phyloP scores from a whole-genome alignment of 2,797 vertebrate species.

The Oryzias dopingdopingensis region DNA sequence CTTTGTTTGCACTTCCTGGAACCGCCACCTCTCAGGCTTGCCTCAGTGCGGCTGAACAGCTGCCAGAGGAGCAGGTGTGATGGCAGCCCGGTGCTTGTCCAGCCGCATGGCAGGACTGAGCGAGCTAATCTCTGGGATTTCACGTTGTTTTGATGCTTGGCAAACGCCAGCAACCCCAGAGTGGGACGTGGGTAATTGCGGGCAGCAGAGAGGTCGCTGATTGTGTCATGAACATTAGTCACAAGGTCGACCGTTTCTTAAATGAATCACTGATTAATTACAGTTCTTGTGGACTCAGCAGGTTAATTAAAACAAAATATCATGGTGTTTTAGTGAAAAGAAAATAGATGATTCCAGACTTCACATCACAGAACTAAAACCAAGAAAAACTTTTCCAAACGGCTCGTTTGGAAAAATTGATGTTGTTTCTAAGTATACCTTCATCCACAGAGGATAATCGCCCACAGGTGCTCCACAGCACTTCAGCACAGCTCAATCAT shows the following conservation, averaged over 20 bases:
- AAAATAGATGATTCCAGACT: neutral
- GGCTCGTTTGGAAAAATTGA: neutral
- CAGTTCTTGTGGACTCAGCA: conserved; percentile 23
- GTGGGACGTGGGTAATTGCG: conserved; percentile 42
- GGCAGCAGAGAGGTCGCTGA: conserved; percentile 35
- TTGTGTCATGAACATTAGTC: conserved; percentile 47
- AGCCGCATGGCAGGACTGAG: conserved; percentile 9
- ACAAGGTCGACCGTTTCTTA: conserved; percentile 43
- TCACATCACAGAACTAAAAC: neutral
- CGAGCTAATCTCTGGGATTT: conserved; percentile 45
- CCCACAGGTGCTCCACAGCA: conserved; percentile 35
- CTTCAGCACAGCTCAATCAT: conserved; percentile 11
- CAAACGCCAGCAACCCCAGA: conserved; percentile 16
- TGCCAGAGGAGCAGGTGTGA: conserved; percentile 61
- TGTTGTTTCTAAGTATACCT: conserved; percentile 21
- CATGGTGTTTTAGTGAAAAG: too few relatives aligned
- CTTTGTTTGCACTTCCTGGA: conserved; percentile 16
- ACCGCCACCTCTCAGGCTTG: neutral
- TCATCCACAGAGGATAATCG: conserved; percentile 15
- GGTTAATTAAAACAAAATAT: too few relatives aligned
- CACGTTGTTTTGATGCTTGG: conserved; percentile 57
- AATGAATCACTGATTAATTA: conserved; percentile 40
- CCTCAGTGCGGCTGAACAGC: conserved; percentile 20
- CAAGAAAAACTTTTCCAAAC: neutral
- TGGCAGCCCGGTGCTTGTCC: conserved; percentile 33